Base-by-base conservation (phyloP, 2,113 vertebrate genomes). In the Nyctibius bracteatus region DNA sequence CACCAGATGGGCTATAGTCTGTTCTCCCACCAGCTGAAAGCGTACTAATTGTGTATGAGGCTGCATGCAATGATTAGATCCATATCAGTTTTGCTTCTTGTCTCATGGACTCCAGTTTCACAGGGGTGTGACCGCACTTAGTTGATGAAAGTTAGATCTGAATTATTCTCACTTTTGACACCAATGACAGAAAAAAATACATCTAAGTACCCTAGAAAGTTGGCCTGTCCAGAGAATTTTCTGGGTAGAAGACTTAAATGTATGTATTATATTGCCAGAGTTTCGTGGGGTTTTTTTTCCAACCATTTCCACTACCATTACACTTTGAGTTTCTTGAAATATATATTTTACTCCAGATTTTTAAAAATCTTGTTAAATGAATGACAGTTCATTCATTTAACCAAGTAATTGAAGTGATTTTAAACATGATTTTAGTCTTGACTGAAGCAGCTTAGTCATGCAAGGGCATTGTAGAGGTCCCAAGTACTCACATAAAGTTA, bases 101-200 rank as follows among this genome's bases (percentile, higher is more conserved):
- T 15, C 10, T 1, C 3, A 25, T 1, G 2, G n/a, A 55, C 33
- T 51, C 4, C 0, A 8, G 18, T 30, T 86, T 59, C 47, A 43
- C 11, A 22, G 11, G 1, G 3, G 2, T 9, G 23, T 75, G 28
- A 63, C 28, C 0, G 0, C 25, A 23, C 5, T 31, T 5, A 25
- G 28, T 41, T 43, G 20, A 52, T 6, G 57, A 22, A 59, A 65
- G 8, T 28, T 55, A 41, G 23, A 30, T 16, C 3, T 44, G 55
- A 91, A 78, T 58, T 58, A 24, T 19, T 63, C 39, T 67, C 19
- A 57, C 8, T 80, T n/a, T 62, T 71, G 20, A 28, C 35, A 73
- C 3, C 13, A 66, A 5, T 14, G 33, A 37, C 5, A 68, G 16
- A 9, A 55, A 75, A 81, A 63, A 51, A 12, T 6, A 4, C 14